Evolutionary conservation across 2,888 invertebrate genomes (phyloP).

Genomic region (Eupithecia subumbrata): DNA sequence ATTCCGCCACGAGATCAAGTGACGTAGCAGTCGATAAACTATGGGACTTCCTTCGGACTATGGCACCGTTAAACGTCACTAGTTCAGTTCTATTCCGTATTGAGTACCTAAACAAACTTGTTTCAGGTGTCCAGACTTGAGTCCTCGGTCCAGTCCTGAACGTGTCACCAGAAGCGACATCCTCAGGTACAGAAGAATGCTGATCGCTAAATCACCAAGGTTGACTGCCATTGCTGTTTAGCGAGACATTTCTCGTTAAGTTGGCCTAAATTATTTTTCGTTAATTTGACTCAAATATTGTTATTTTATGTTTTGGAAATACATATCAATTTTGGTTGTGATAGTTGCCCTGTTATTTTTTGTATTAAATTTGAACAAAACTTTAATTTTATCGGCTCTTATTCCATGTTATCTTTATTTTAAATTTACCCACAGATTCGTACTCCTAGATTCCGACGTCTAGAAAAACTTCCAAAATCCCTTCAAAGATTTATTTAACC

Average conservation of each 20-base stretch:
- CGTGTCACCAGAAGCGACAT: conserved; percentile 12
- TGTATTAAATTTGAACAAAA: not conserved
- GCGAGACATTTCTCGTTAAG: not conserved
- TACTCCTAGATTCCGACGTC: no score
- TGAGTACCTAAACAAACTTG: not conserved
- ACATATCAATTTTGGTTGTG: not conserved
- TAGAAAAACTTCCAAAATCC: no score
- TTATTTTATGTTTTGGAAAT: not conserved
- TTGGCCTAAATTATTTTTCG: not conserved
- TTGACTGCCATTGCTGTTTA: not conserved
- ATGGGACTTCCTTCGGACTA: no score
- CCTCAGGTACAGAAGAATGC: conserved; percentile 22
- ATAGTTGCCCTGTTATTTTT: not conserved
- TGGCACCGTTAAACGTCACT: no score
- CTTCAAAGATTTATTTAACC: no score
- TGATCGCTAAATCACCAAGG: not conserved
- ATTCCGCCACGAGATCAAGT: no score
- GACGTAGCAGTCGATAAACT: no score
- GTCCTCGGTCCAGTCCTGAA: conserved; percentile 12
- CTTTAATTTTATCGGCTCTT: not conserved
- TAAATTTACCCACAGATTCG: no score
- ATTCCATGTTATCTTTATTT: not conserved
- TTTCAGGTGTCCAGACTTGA: conserved; percentile 24
- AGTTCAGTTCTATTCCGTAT: no score
- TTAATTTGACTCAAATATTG: not conserved